A percentile compares a stretch with the other conserved stretches of the same genome.
Conservation (phyloP, 2,797 vertebrate genomes). For the Urophycis tenuis region DNA sequence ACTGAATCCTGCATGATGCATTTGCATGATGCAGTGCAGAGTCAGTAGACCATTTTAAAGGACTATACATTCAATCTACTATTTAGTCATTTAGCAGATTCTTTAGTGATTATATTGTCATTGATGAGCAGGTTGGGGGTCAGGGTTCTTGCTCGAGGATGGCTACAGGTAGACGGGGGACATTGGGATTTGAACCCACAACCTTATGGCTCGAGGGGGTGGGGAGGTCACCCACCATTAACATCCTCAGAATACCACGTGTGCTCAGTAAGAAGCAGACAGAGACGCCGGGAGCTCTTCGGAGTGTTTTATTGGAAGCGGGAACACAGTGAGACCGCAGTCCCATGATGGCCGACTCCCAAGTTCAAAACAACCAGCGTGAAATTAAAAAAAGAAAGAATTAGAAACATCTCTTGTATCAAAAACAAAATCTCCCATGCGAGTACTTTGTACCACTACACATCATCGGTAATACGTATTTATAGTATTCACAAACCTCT, state of each 20-base stretch:
- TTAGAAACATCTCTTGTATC: constrained; percentile 77
- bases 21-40: too few species aligned
- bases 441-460: constrained; percentile 77
- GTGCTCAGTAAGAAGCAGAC: constrained; percentile 12
- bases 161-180: too few species aligned
- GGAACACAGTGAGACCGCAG: constrained; percentile 68
- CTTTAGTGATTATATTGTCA: neutral
- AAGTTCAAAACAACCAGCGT: constrained; percentile 70
- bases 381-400: constrained; percentile 59
- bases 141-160: too few species aligned
- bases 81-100: neutral
- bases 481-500: constrained; percentile 80
- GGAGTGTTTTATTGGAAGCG: constrained; percentile 76
- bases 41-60: neutral
- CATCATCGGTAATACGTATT: constrained; percentile 76
- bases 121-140: too few species aligned
- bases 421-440: constrained; percentile 77
- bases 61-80: too few species aligned
- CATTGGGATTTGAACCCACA: too few species aligned
- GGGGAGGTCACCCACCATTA: too few species aligned
- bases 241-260: neutral
- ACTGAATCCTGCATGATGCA: neutral
- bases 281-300: constrained; percentile 5
- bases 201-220: too few species aligned
- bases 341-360: constrained; percentile 59